phyloP scores from a whole-genome alignment of 2,797 vertebrate genomes.

The Odontamblyopus rebecca region DNA sequence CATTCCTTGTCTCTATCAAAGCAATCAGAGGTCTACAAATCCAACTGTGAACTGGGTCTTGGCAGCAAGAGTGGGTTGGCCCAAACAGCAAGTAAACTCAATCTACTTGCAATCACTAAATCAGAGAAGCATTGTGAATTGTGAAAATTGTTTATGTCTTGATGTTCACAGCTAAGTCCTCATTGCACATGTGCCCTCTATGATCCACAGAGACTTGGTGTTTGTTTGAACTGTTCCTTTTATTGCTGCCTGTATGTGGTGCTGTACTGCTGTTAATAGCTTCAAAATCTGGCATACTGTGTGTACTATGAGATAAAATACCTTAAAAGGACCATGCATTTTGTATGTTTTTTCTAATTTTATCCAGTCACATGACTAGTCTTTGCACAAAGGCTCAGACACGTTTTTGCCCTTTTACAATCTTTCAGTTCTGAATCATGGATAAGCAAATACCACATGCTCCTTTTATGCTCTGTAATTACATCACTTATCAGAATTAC shows the following conservation, averaged over 20 bases:
- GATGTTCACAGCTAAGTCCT: background rate
- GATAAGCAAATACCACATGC: constrained; percentile 46
- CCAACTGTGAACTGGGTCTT: background rate
- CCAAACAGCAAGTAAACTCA: constrained; percentile 8
- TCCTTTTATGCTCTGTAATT: constrained; percentile 46
- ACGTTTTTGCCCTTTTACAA: constrained; percentile 63
- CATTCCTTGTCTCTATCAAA: background rate
- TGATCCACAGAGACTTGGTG: constrained; percentile 11
- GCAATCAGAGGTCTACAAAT: background rate
- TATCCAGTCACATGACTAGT: constrained; percentile 29
- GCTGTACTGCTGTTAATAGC: constrained; percentile 32
- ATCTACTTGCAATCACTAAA: constrained; percentile 3
- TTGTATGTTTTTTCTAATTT: constrained; percentile 30
- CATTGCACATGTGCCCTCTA: constrained; percentile 8
- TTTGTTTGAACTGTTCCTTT: constrained; percentile 5
- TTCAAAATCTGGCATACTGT: constrained; percentile 26
- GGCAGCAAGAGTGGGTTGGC: background rate
- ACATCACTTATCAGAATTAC: constrained; percentile 28
- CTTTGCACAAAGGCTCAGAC: constrained; percentile 31
- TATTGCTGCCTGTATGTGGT: constrained; percentile 12
- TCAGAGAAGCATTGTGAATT: background rate
- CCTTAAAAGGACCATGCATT: constrained; percentile 43
- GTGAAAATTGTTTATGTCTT: constrained; percentile 11
- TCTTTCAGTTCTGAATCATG: constrained; percentile 55
- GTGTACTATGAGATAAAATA: constrained; percentile 60